These are phyloP conservation scores for Tiliqua scincoides DNA, from an alignment of 2,113 vertebrate species.

Conservation along the genomic window DNA sequence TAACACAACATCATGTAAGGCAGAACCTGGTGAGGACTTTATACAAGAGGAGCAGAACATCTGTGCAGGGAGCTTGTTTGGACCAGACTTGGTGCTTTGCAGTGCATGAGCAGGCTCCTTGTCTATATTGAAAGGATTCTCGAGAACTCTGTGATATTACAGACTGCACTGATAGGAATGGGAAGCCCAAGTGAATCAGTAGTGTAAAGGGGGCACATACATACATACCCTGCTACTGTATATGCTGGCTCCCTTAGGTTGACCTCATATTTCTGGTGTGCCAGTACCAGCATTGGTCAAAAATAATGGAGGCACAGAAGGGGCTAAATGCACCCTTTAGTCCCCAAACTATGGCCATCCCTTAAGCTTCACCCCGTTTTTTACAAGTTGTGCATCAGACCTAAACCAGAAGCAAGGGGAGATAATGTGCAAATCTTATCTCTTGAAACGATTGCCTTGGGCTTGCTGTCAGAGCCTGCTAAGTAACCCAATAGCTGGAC, in stretches of 20 bases:
- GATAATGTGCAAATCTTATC: background rate
- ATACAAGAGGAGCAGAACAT: background rate
- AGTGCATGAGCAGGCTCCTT: background rate
- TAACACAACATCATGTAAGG: too few species aligned
- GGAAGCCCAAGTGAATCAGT: background rate
- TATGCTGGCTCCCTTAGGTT: too few species aligned
- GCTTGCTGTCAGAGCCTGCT: too few species aligned
- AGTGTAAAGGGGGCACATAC: too few species aligned
- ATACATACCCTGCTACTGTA: background rate
- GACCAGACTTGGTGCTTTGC: background rate
- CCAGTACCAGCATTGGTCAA: too few species aligned
- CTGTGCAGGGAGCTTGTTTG: background rate
- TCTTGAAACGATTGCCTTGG: background rate
- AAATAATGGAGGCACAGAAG: too few species aligned
- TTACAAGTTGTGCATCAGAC: background rate
- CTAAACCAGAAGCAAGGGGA: background rate
- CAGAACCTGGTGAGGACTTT: background rate
- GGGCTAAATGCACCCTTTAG: too few species aligned
- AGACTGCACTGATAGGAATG: too few species aligned
- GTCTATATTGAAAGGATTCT: background rate
- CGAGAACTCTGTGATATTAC: background rate
- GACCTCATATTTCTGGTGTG: too few species aligned
- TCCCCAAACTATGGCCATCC: too few species aligned
- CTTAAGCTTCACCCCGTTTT: too few species aligned
- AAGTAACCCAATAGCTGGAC: too few species aligned